These are phyloP conservation scores for Canis aureus DNA, from an alignment of 2,113 vertebrate species.

Conservation along the genomic window DNA sequence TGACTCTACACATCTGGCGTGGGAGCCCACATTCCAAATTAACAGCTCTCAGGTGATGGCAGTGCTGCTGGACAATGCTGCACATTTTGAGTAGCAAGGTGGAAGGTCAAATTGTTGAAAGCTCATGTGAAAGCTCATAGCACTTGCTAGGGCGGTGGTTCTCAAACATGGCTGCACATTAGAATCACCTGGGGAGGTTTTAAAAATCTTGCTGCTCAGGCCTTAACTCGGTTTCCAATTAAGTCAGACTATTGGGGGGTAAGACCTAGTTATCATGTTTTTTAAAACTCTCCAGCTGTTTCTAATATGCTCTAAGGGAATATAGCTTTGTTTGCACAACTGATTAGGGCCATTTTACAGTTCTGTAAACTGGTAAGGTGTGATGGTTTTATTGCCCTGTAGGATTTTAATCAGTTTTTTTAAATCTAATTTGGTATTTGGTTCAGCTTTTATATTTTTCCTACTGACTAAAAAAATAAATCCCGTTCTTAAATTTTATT, in stretches of 20 bases:
- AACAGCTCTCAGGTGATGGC: not conserved
- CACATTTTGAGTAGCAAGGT: not conserved
- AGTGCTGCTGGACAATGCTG: fast-evolving
- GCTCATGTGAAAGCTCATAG: not conserved
- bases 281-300: constrained; percentile 14
- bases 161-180: not conserved
- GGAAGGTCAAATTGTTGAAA: not conserved
- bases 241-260: not conserved
- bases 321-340: not conserved
- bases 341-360: not conserved
- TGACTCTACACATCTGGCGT: not conserved
- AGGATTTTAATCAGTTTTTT: constrained; percentile 15
- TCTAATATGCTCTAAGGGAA: not conserved
- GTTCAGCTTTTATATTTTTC: not conserved
- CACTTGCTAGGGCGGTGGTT: not conserved
- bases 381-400: not conserved
- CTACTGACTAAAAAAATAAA: not conserved
- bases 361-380: constrained; percentile 14
- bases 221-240: not conserved
- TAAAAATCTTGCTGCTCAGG: not conserved
- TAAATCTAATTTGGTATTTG: not conserved
- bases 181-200: not conserved
- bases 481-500: not conserved
- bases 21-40: not conserved
- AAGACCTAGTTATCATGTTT: not conserved